Percentiles rank a stretch among this genome's conserved stretches.
These are phyloP conservation scores for Helostoma temminkii DNA, from an alignment of 2,797 vertebrate species.

Conservation along the genomic window DNA sequence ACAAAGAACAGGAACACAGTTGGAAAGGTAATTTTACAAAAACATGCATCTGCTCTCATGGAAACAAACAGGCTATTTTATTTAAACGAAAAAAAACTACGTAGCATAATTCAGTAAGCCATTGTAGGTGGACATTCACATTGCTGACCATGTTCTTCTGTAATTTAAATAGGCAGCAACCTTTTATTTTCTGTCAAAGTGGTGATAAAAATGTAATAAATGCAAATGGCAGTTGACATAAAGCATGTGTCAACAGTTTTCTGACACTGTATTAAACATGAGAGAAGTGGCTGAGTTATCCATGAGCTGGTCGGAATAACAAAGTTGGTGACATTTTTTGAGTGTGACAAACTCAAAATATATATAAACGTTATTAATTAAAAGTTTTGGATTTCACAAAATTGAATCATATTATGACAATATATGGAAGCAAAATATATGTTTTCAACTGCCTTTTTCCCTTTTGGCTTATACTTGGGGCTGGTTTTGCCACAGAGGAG, in stretches of 20 bases:
- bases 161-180: slow-evolving; percentile 51
- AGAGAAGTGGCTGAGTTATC: slow-evolving; percentile 69
- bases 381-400: no score
- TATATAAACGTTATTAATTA: no score
- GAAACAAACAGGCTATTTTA: slow-evolving; percentile 37
- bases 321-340: slow-evolving; percentile 15
- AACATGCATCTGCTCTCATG: neutral
- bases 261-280: slow-evolving; percentile 72
- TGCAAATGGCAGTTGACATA: slow-evolving; percentile 45
- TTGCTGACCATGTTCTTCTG: slow-evolving; percentile 55
- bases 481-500: no score
- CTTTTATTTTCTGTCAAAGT: slow-evolving; percentile 53
- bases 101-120: slow-evolving; percentile 29
- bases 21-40: no score
- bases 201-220: slow-evolving; percentile 72
- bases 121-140: slow-evolving; percentile 33
- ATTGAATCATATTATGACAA: no score
- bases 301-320: slow-evolving; percentile 61
- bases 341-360: no score
- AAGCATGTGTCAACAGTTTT: slow-evolving; percentile 71
- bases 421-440: no score
- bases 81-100: slow-evolving; percentile 35
- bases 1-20: neutral
- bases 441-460: no score
- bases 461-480: no score